These are phyloP conservation scores for Diarsia mendica DNA, from an alignment of 2,888 invertebrate species.

Conservation along the genomic window DNA sequence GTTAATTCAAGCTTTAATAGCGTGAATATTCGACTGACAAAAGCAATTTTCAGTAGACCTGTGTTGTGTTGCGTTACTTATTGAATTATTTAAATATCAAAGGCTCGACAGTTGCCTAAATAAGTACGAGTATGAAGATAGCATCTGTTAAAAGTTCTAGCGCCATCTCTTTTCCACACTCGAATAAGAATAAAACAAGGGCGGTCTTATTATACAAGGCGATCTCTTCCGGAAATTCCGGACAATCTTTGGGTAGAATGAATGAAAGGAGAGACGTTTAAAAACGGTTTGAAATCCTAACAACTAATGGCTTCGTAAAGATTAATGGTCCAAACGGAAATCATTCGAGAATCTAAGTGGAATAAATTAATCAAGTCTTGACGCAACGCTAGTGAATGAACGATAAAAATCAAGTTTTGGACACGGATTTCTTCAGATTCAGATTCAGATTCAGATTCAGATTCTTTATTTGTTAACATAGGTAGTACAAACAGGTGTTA, in stretches of 20 bases:
- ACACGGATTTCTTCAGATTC: slow-evolving; percentile 41
- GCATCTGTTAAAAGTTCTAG: background rate
- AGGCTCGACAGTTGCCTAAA: background rate
- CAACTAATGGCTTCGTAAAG: slow-evolving; percentile 31
- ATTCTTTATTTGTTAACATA: no score
- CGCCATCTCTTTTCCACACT: no score
- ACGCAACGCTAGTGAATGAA: slow-evolving; percentile 35
- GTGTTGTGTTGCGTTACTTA: background rate
- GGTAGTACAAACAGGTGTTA: no score
- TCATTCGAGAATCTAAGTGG: slow-evolving; percentile 34
- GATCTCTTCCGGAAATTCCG: background rate
- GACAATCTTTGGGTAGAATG: background rate
- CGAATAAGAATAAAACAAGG: no score
- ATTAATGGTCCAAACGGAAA: slow-evolving; percentile 24
- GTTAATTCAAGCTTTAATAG: background rate
- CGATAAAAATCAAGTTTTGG: slow-evolving; percentile 50
- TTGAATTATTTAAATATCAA: background rate
- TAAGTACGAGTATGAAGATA: background rate
- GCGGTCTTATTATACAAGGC: background rate
- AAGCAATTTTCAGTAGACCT: background rate
- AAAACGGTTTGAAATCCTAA: slow-evolving; percentile 1
- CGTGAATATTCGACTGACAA: background rate
- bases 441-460: no score
- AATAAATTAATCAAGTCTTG: slow-evolving; percentile 40
- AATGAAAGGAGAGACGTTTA: background rate